Evolutionary conservation across 2,113 vertebrate genomes (phyloP), one percentile per base, ranked within the genome.

Genomic region (Seriola quinqueradiata): DNA sequence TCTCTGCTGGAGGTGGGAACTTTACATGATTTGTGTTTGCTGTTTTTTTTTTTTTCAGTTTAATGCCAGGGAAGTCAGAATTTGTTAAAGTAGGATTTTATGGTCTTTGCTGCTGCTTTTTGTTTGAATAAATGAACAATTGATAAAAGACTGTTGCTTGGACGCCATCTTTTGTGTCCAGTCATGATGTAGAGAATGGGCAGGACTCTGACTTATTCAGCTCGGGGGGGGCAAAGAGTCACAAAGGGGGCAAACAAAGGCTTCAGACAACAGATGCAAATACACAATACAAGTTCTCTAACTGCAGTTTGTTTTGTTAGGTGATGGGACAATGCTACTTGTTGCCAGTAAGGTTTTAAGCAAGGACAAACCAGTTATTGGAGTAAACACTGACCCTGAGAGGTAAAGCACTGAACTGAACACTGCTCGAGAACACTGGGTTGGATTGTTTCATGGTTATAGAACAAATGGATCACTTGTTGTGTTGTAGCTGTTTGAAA

Each of bases 361-460:
- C 92, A 96, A 96, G 83, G 95, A 95, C 92, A 99, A 99, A 87
- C 98, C 98, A 52, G 97, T 99, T 63, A 96, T 99, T 16, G 98
- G 98, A 55, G 96, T 99, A 52, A 99, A 99, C 89, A 99, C 98
- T 2, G 98, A 99, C 89, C 98, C 98, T 54, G 98, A 99, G 88
- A 97, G 98, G 98, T 99, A 96, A 96, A 25, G 25, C 75, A 59
- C 55, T 54, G 25, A 42, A 19, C 73, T 48, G 40, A 25, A 50
- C 66, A 28, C 13, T 60, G 23, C 36, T 83, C 1, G 21, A 55
- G 21, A 55, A 21, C 38, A 42, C 40, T 12, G 12, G 16, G 48
- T 70, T 60, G 14, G 23, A 55, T 28, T 34, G 36, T 55, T 60
- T 23, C n/a, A 25, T 28, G 40, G 25, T 14, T 28, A 25, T 3